Evolutionary conservation across 2,113 vertebrate genomes (phyloP).

Genomic region (Rynchops niger): DNA sequence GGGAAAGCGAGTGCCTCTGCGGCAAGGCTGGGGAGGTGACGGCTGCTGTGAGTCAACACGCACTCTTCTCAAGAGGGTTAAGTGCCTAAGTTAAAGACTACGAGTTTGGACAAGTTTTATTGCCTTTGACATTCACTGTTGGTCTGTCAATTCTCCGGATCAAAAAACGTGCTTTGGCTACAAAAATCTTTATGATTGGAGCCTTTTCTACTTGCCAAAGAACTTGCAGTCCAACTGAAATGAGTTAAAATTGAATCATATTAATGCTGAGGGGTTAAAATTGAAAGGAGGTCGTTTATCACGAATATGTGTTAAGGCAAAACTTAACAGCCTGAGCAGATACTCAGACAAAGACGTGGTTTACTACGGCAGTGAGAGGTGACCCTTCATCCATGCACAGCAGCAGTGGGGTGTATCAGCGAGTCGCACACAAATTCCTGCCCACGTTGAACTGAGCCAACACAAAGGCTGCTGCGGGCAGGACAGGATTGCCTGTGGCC

Average conservation of each 20-base stretch:
- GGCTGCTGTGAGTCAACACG: neutral
- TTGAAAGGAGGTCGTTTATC: neutral
- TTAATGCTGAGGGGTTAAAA: conserved; percentile 2
- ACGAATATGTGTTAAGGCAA: neutral
- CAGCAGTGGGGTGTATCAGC: rapidly evolving
- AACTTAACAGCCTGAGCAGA: neutral
- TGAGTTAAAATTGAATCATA: neutral
- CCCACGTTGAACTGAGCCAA: neutral
- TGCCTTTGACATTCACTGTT: neutral
- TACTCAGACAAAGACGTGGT: neutral
- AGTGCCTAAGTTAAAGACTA: neutral
- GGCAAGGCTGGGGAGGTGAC: neutral
- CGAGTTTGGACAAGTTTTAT: neutral
- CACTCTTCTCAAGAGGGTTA: neutral
- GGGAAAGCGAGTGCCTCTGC: neutral
- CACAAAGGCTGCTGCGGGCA: rapidly evolving
- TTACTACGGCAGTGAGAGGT: neutral
- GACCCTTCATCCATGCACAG: neutral
- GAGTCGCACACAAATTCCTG: neutral
- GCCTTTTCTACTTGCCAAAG: neutral
- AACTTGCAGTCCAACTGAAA: neutral
- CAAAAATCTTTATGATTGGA: neutral
- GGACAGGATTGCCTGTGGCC: neutral
- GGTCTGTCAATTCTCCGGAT: neutral
- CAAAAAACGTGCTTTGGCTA: neutral